These are phyloP conservation scores for Temnothorax rugatulus DNA, from an alignment of 2,888 invertebrate species.

Conservation along the genomic window DNA sequence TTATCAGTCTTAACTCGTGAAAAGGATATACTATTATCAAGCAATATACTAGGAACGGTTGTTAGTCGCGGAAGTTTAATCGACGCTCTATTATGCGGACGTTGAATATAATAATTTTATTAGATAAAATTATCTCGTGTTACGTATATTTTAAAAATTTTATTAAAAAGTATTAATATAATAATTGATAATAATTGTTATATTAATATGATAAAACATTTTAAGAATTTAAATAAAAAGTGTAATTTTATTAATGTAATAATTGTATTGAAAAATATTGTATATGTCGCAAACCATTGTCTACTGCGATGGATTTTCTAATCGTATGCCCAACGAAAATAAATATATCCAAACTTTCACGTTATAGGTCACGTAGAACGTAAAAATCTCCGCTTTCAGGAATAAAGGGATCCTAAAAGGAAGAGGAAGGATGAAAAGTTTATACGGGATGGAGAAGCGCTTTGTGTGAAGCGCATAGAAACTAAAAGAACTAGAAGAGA, in stretches of 20 bases:
- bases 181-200: background rate
- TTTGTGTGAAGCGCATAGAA: background rate
- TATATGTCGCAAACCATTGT: background rate
- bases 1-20: background rate
- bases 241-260: background rate
- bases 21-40: background rate
- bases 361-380: background rate
- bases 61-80: background rate
- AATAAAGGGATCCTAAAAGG: conserved; percentile 19
- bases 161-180: background rate
- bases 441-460: background rate
- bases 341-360: background rate
- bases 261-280: background rate
- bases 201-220: background rate
- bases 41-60: background rate
- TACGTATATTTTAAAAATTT: background rate
- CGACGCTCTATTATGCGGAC: background rate
- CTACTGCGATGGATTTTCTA: background rate
- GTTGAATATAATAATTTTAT: conserved; percentile 1
- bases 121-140: background rate
- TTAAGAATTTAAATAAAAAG: background rate
- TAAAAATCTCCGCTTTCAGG: background rate
- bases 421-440: conserved; percentile 21
- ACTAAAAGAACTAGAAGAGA: background rate
- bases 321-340: background rate